These are phyloP conservation scores for Chaetoderma sp. DNA, from an alignment of 2,888 invertebrate species.

Conservation along the genomic window DNA sequence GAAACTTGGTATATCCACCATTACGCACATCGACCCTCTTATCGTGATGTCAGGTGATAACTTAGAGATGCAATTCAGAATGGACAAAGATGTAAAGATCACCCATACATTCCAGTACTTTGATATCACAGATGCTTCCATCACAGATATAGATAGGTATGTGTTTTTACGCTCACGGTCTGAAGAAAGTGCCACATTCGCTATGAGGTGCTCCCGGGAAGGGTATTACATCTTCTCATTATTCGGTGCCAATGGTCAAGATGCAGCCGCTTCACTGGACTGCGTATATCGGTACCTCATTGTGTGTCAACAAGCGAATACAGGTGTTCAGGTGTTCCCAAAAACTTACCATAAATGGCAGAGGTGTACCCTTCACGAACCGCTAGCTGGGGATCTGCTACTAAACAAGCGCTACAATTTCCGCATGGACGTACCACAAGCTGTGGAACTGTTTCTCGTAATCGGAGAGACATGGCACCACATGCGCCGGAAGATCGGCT, in stretches of 20 bases:
- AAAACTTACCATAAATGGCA: constrained; percentile 63
- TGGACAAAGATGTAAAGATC: constrained; percentile 54
- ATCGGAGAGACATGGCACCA: constrained; percentile 61
- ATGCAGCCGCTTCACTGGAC: constrained; percentile 45
- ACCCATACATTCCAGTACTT: constrained; percentile 64
- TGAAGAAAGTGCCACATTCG: constrained; percentile 58
- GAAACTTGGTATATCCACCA: constrained; percentile 47
- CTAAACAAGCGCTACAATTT: constrained; percentile 60
- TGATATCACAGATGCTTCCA: constrained; percentile 53
- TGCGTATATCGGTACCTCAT: constrained; percentile 63
- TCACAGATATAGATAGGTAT: constrained; percentile 58
- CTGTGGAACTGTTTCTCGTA: constrained; percentile 61
- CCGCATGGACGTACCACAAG: constrained; percentile 59
- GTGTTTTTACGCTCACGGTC: constrained; percentile 61
- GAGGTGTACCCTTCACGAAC: constrained; percentile 61
- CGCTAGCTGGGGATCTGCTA: constrained; percentile 61
- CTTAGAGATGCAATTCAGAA: constrained; percentile 58
- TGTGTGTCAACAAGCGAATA: constrained; percentile 61
- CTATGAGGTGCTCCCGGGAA: constrained; percentile 63
- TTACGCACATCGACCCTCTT: constrained; percentile 53
- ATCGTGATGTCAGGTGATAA: constrained; percentile 58
- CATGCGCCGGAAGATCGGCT: constrained; percentile 53
- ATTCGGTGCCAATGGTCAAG: constrained; percentile 48
- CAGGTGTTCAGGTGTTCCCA: constrained; percentile 53
- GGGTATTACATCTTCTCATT: constrained; percentile 66